Conservation (phyloP, 2,888 invertebrate species). For the Netelia melanura region DNA sequence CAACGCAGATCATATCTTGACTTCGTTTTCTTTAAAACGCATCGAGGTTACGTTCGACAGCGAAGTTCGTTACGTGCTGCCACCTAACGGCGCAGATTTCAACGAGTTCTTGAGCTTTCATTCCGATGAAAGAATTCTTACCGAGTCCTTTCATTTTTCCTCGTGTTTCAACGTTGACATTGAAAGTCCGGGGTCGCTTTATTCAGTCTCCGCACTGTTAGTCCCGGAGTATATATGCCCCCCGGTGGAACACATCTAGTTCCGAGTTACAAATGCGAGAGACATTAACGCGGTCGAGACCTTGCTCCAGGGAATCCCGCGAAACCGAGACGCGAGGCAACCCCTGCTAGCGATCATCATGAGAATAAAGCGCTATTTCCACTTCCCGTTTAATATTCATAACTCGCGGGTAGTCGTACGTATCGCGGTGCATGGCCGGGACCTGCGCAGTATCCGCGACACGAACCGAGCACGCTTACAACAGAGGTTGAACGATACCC, state of each 20-base stretch:
- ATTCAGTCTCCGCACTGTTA: constrained; percentile 46
- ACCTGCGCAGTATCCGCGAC: constrained; percentile 26
- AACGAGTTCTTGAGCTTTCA: too few species aligned
- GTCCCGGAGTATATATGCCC: constrained; percentile 27
- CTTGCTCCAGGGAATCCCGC: constrained; percentile 72
- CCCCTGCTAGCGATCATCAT: constrained; percentile 69
- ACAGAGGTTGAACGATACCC: constrained; percentile 42
- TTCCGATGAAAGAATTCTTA: too few species aligned
- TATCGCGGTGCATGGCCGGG: constrained; percentile 34
- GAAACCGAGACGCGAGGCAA: constrained; percentile 26
- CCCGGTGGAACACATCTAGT: constrained; percentile 37
- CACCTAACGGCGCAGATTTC: too few species aligned
- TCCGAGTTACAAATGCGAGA: constrained; percentile 69
- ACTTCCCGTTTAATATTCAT: constrained; percentile 75
- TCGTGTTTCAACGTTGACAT: too few species aligned
- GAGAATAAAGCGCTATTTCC: constrained; percentile 72
- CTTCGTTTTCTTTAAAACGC: too few species aligned
- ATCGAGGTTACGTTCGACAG: too few species aligned
- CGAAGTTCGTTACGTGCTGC: too few species aligned
- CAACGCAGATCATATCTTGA: too few species aligned
- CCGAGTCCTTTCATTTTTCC: too few species aligned
- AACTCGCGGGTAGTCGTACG: constrained; percentile 67
- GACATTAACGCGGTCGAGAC: constrained; percentile 70
- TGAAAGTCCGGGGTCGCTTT: neutral
- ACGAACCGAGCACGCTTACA: constrained; percentile 12